Evolutionary conservation across 2,797 vertebrate genomes (phyloP).

Genomic region (Gymnothorax javanicus): DNA sequence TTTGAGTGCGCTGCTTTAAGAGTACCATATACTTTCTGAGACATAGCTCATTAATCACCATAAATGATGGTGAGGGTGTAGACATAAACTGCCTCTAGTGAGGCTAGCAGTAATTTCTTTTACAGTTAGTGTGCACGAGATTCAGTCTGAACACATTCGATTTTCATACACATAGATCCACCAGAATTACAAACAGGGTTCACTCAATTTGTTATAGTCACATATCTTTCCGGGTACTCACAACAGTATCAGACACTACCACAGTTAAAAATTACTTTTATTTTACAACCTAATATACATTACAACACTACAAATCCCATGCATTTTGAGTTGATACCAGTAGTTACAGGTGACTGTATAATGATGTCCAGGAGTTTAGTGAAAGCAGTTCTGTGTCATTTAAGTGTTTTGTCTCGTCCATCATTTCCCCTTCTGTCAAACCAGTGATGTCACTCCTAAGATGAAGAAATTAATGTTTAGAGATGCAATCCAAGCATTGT

Average conservation of each 20-base stretch:
- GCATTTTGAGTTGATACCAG: not conserved
- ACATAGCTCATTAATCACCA: no score
- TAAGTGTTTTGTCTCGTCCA: constrained; percentile 22
- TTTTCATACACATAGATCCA: not conserved
- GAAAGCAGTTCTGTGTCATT: constrained; percentile 11
- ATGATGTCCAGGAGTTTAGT: not conserved
- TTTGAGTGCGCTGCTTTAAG: not conserved
- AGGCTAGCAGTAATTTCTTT: not conserved
- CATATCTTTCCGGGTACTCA: not conserved
- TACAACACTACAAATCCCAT: constrained; percentile 3
- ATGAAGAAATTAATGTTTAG: not conserved
- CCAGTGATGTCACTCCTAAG: constrained; percentile 67
- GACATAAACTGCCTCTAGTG: no score
- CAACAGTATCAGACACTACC: not conserved
- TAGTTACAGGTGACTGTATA: constrained; percentile 12
- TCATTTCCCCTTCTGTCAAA: constrained; percentile 48
- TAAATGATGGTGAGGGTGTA: no score
- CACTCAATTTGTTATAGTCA: not conserved
- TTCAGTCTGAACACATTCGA: not conserved
- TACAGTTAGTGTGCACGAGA: not conserved
- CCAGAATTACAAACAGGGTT: not conserved
- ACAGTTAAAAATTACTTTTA: constrained; percentile 15
- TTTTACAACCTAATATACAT: constrained; percentile 18
- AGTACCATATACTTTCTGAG: not conserved
- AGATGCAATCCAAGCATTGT: not conserved